Conservation (phyloP, 2,888 invertebrate species). For the Epirrhoe alternata region DNA sequence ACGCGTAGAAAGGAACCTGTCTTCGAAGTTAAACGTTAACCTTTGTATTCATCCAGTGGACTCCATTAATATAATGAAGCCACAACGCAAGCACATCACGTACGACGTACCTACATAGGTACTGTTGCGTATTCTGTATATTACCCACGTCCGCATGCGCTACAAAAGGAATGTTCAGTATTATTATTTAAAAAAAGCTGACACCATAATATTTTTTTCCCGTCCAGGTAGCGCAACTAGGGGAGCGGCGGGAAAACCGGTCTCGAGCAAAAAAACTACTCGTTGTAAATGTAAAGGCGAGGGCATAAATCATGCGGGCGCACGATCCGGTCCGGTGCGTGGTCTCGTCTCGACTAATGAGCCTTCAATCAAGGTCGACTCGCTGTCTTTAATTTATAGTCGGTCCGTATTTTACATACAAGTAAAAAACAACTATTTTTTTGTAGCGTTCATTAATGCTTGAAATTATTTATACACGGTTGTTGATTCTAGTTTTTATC, state of each 20-base stretch:
- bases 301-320: constrained; percentile 81
- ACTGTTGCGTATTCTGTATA: constrained; percentile 40
- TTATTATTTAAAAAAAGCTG: constrained; percentile 82
- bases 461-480: constrained; percentile 27
- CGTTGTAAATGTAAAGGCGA: constrained; percentile 60
- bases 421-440: constrained; percentile 39
- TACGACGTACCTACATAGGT: constrained; percentile 47
- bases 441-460: constrained; percentile 28
- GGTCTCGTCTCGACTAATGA: constrained; percentile 74
- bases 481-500: constrained; percentile 28
- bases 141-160: constrained; percentile 78
- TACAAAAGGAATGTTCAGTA: constrained; percentile 81
- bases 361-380: constrained; percentile 82
- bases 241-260: constrained; percentile 72
- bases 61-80: constrained; percentile 83
- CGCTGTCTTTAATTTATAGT: constrained; percentile 62
- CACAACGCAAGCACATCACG: constrained; percentile 78
- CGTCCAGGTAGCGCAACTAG: constrained; percentile 79
- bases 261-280: constrained; percentile 67
- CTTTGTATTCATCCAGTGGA: constrained; percentile 81
- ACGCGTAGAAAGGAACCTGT: constrained; percentile 64
- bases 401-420: constrained; percentile 42
- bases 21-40: constrained; percentile 68
- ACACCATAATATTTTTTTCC: constrained; percentile 73
- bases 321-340: constrained; percentile 75